phyloP scores from a whole-genome alignment of 2,113 vertebrate genomes.

The Rhinopomastus cyanomelas region DNA sequence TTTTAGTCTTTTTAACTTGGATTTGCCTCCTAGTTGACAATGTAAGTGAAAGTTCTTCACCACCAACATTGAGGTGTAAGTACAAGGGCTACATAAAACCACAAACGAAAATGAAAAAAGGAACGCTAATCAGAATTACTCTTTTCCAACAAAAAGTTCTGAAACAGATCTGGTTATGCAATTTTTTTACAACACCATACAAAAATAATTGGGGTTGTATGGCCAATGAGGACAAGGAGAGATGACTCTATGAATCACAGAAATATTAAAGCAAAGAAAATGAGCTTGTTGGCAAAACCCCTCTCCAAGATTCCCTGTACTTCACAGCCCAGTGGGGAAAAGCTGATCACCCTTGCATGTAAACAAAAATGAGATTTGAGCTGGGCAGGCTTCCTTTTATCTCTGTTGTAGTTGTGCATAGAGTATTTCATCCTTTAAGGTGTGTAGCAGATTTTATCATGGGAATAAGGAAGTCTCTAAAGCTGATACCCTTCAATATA shows the following conservation, averaged over 20 bases:
- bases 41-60: background rate
- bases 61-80: background rate
- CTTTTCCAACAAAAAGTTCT: background rate
- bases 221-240: background rate
- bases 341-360: slow-evolving; percentile 15
- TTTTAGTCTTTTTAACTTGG: background rate
- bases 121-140: background rate
- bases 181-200: background rate
- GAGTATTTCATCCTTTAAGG: slow-evolving; percentile 19
- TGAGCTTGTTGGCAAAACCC: slow-evolving; percentile 7
- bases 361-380: slow-evolving; percentile 33
- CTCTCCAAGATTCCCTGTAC: background rate
- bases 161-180: background rate
- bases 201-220: background rate
- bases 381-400: slow-evolving; percentile 13
- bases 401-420: background rate
- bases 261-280: background rate
- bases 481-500: background rate
- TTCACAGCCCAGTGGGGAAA: slow-evolving; percentile 3
- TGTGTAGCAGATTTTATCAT: slow-evolving; percentile 7
- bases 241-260: background rate
- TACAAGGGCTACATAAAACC: background rate
- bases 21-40: background rate
- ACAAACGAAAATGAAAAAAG: background rate
- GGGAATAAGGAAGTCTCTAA: slow-evolving; percentile 13